A percentile compares a stretch with the other conserved stretches of the same genome.
These are phyloP conservation scores for Iselma pallidipennis DNA, from an alignment of 2,888 invertebrate species.

Conservation along the genomic window DNA sequence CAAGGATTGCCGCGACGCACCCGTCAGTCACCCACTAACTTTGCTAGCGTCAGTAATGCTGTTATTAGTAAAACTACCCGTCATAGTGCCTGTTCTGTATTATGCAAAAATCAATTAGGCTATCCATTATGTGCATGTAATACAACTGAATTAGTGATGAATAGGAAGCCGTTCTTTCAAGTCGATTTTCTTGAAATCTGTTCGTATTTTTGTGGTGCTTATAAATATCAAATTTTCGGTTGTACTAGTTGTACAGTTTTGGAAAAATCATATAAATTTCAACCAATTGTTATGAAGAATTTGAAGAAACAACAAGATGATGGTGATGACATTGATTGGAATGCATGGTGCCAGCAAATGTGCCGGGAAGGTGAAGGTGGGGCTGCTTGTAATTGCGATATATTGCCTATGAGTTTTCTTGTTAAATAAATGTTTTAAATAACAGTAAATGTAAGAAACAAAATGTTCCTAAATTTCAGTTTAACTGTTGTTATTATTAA, in stretches of 20 bases:
- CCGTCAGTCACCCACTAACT: slow-evolving; percentile 33
- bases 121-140: slow-evolving; percentile 61
- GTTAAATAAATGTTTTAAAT: not conserved
- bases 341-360: slow-evolving; percentile 66
- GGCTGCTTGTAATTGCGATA: slow-evolving; percentile 76
- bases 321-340: slow-evolving; percentile 58
- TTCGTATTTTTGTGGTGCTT: slow-evolving; percentile 57
- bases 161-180: slow-evolving; percentile 17
- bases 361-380: slow-evolving; percentile 73
- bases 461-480: slow-evolving; percentile 3
- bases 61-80: slow-evolving; percentile 48
- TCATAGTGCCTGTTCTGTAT: slow-evolving; percentile 61
- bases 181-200: slow-evolving; percentile 59
- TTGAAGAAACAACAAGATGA: not conserved
- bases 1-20: slow-evolving; percentile 50
- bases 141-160: slow-evolving; percentile 20
- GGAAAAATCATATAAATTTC: slow-evolving; percentile 7
- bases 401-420: slow-evolving; percentile 60
- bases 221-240: slow-evolving; percentile 49
- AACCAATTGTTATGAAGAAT: not conserved
- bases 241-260: slow-evolving; percentile 58
- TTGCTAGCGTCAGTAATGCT: slow-evolving; percentile 8
- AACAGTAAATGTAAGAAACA: too few relatives aligned
- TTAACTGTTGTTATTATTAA: too few relatives aligned
- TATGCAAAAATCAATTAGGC: slow-evolving; percentile 67